These are phyloP conservation scores for Ectemnius lituratus DNA, from an alignment of 2,888 invertebrate genomes.

Conservation along the genomic window DNA sequence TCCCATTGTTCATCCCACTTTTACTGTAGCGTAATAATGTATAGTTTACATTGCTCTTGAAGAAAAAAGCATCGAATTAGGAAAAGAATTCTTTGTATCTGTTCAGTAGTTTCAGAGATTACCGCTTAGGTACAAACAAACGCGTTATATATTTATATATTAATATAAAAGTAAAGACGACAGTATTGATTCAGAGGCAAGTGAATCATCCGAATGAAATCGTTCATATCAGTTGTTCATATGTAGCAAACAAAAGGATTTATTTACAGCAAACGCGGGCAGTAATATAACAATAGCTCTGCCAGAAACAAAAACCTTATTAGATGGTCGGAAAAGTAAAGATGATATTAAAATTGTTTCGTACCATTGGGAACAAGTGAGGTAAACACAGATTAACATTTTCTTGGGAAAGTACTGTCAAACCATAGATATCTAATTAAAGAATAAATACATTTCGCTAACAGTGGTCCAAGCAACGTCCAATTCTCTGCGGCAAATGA, in stretches of 20 bases:
- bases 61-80: too few species aligned
- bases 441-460: conserved; percentile 38
- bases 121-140: neutral
- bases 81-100: too few species aligned
- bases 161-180: too few species aligned
- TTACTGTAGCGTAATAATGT: neutral
- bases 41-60: neutral
- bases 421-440: conserved; percentile 19
- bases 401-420: conserved; percentile 6
- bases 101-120: too few species aligned
- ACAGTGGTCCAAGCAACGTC: conserved; percentile 80
- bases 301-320: conserved; percentile 87
- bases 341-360: conserved; percentile 91
- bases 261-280: conserved; percentile 79
- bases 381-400: conserved; percentile 71
- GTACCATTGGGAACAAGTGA: conserved; percentile 91
- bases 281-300: conserved; percentile 85
- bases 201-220: too few species aligned
- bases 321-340: conserved; percentile 89
- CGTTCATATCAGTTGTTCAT: too few species aligned
- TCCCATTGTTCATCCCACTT: too few species aligned
- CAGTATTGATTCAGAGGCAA: too few species aligned
- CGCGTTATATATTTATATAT: conserved; percentile 16
- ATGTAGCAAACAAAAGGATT: too few species aligned
- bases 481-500: conserved; percentile 80